Percentiles rank a stretch among this genome's conserved stretches.
Evolutionary conservation across 2,113 vertebrate genomes (phyloP).

Genomic region (Pica pica): DNA sequence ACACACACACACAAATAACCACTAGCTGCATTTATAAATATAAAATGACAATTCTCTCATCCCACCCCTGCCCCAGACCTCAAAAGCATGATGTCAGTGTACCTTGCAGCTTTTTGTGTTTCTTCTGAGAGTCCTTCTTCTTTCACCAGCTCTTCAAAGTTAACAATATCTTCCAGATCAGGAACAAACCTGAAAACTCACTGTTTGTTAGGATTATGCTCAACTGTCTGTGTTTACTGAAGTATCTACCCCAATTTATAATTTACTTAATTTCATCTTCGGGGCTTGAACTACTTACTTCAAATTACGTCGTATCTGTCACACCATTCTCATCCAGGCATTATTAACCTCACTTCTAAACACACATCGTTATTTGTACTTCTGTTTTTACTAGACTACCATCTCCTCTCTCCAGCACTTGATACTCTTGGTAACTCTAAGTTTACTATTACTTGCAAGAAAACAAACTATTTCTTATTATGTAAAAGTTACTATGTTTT

Average conservation of each 20-base stretch:
- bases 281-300: not conserved
- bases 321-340: not conserved
- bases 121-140: conserved; percentile 94
- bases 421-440: not conserved
- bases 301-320: not conserved
- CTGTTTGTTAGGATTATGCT: conserved; percentile 8
- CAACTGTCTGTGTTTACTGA: not conserved
- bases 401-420: not conserved
- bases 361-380: not conserved
- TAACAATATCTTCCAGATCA: conserved; percentile 97
- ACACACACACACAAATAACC: not conserved
- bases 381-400: not conserved
- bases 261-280: not conserved
- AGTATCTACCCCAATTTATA: not conserved
- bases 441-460: not conserved
- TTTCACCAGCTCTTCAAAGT: conserved; percentile 97
- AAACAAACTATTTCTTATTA: not conserved
- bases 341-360: not conserved
- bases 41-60: not conserved
- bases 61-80: not conserved
- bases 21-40: not conserved
- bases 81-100: not conserved
- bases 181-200: conserved; percentile 87
- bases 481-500: not conserved
- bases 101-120: conserved; percentile 91